Percentiles rank a stretch among this genome's conserved stretches.
Conservation (phyloP, 2,888 invertebrate species). For the Prionchulus punctatus region DNA sequence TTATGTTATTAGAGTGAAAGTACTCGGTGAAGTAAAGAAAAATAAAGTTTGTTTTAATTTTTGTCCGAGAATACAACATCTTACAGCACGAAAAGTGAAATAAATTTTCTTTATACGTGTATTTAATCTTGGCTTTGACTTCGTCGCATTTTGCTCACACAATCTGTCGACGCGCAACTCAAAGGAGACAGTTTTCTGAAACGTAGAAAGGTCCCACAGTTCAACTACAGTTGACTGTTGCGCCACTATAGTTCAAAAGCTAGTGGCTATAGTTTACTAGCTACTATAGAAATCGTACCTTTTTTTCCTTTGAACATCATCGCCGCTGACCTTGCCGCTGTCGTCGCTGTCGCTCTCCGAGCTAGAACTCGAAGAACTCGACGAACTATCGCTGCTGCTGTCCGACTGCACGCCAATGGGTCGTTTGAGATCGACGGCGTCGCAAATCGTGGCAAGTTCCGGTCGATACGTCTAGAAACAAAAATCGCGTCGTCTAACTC, state of each 20-base stretch:
- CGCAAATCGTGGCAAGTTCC: constrained; percentile 37
- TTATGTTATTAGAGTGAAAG: too few relatives aligned
- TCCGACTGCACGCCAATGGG: constrained; percentile 83
- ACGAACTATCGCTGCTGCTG: constrained; percentile 66
- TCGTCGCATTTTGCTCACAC: background rate
- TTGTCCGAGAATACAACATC: too few relatives aligned
- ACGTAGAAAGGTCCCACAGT: too few relatives aligned
- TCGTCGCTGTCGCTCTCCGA: constrained; percentile 6
- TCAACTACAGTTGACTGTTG: too few relatives aligned
- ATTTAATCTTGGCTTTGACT: background rate
- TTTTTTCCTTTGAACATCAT: background rate
- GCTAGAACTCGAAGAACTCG: constrained; percentile 45
- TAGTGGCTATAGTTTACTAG: too few relatives aligned
- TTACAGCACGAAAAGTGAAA: too few relatives aligned
- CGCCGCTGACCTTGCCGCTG: background rate
- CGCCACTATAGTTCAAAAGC: too few relatives aligned
- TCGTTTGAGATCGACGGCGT: constrained; percentile 62
- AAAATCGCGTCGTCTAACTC: too few relatives aligned
- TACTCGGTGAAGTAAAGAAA: too few relatives aligned
- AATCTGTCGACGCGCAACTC: background rate
- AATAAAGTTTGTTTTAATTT: too few relatives aligned
- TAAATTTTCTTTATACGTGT: too few relatives aligned
- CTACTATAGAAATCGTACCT: background rate
- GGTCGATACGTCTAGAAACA: constrained; percentile 27
- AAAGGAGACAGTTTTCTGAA: too few relatives aligned